Base-by-base conservation (phyloP, 1,140 invertebrate genomes). In the Ooceraea biroi region DNA sequence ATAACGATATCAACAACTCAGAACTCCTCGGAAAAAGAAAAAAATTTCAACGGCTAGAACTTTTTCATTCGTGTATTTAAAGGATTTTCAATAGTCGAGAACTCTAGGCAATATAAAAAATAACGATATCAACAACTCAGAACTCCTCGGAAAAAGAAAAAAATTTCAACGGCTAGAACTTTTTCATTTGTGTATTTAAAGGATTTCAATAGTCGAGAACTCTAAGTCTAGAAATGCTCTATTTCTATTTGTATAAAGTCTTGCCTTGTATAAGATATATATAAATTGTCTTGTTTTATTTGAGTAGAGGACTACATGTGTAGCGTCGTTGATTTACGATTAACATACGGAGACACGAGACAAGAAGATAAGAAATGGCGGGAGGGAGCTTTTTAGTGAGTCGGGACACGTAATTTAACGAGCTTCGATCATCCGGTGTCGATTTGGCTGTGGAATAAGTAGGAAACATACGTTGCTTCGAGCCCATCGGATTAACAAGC, bases 401-500 rank as follows among this genome's bases (percentile, higher is more conserved):
- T 71, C 76, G 12, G 36, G 3, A 8, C 76, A 80, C 76, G 76
- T 80, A 80, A 80, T 80, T 80, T 71, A 80, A 80, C 76, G 65
- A 80, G 76, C 65, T 44, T 80, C 76, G 65, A 80, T 80, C 76
- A 58, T 80, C 76, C 76, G 76, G 76, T 80, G 50, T 80, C 36
- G 76, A 80, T 80, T 78, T 69, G 76, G 22, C 22, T 58, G 63
- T 19, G n/a, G 65, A 41, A 80, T 71, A 80, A 80, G 57, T 80
- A 46, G 65, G 22, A 80, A 71, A 69, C 41, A 80, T 27, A 55
- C 17, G 30, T 65, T 46, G 25, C 22, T 48, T 68, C 17, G 22
- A 8, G 17, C 22, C 36, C 74, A 44, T n/a, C 14, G 22, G 46
- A 50, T n/a, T n/a, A 27, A 48, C 60, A 25, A 78, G n/a, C n/a